A percentile compares a stretch with the other conserved stretches of the same genome.
phyloP scores from a whole-genome alignment of 2,888 invertebrate genomes.

The Endomychus coccineus region DNA sequence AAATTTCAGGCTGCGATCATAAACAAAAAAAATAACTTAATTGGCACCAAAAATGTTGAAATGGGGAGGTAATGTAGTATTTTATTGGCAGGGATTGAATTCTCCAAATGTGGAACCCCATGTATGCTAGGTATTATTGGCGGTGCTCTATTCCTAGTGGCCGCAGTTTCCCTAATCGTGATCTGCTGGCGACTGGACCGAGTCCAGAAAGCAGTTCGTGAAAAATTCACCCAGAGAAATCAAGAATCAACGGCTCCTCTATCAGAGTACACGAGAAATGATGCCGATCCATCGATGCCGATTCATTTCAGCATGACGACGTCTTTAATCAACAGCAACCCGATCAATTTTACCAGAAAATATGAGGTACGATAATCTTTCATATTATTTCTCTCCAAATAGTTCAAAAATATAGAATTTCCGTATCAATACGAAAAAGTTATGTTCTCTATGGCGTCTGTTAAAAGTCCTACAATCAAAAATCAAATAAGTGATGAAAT shows the following conservation, averaged over 20 bases:
- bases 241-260: slow-evolving; percentile 36
- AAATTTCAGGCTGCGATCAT: too few relatives aligned
- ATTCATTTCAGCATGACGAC: slow-evolving; percentile 40
- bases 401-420: too few relatives aligned
- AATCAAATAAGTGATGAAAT: too few relatives aligned
- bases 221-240: slow-evolving; percentile 33
- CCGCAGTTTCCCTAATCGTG: slow-evolving; percentile 32
- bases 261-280: slow-evolving; percentile 34
- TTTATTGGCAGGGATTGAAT: slow-evolving; percentile 27
- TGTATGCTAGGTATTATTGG: slow-evolving; percentile 45
- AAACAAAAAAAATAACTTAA: too few relatives aligned
- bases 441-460: too few relatives aligned
- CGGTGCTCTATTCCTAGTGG: slow-evolving; percentile 38
- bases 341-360: slow-evolving; percentile 30
- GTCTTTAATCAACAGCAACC: slow-evolving; percentile 24
- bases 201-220: slow-evolving; percentile 33
- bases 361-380: slow-evolving; percentile 29
- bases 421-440: too few relatives aligned
- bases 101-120: slow-evolving; percentile 42
- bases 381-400: too few relatives aligned
- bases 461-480: too few relatives aligned
- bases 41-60: too few relatives aligned
- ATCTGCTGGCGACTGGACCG: slow-evolving; percentile 35
- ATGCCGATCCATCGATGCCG: slow-evolving; percentile 30
- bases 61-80: too few relatives aligned